Evolutionary conservation across 2,113 vertebrate species (phyloP), one percentile per base, ranked within the genome.

Genomic region (Odontesthes bonariensis): DNA sequence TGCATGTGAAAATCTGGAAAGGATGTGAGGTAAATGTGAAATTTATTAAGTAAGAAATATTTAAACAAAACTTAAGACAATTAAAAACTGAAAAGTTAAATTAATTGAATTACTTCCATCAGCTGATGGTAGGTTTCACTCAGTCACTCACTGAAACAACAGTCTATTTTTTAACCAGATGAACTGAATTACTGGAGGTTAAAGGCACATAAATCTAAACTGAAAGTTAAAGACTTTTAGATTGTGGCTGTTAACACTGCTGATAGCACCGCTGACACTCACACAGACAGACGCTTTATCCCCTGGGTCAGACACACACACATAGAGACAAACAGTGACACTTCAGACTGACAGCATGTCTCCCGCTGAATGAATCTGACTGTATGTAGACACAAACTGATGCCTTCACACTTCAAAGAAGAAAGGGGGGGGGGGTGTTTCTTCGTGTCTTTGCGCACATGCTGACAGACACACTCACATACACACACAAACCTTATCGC

Each of bases 321-420:
- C 68, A 65, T 1, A 40, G 2, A 73, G 13, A 79, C n/a, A 68
- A 16, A 67, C 70, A 33, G 16, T 65, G 40, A 77, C 65, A 62
- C 46, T 35, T 80, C 31, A 73, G 73, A 86, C 55, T 85, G 83
- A 85, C 84, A 88, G 72, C 60, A 10, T 0, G 57, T 79, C 75
- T 67, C 55, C n/a, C 49, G 33, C 52, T 44, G 59, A 72, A 72
- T 66, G 75, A 69, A 79, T 80, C 69, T 61, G 63, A 77, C 69
- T 82, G 52, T 31, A 73, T 60, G 75, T 73, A 10, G 33, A 59
- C 75, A 83, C 1, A 58, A 75, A 65, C 73, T 38, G 62, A 69
- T 72, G 64, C 65, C 59, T 75, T 76, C 44, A 78, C 54, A 87
- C 49, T 71, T 57, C 46, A 75, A 49, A 44, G 64, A 79, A 51